These are phyloP conservation scores for Trachythela sp. DNA, from an alignment of 64 coral and sea anemone genomes.

Conservation along the genomic window DNA sequence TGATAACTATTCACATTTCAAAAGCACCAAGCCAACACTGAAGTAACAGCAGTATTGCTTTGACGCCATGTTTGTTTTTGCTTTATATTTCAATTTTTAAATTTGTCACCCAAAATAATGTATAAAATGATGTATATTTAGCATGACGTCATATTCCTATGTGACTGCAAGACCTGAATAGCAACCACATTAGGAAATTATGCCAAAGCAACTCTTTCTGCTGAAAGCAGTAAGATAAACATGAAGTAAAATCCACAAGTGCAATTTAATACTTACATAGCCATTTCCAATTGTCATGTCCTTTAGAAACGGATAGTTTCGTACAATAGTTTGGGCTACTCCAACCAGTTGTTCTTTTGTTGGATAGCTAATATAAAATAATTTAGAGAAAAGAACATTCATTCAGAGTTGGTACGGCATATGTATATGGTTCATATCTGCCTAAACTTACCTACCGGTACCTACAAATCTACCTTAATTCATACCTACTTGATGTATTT, in stretches of 20 bases:
- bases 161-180: not conserved
- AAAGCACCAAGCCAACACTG: too few species aligned
- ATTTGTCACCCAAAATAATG: too few species aligned
- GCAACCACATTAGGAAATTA: not conserved
- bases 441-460: too few species aligned
- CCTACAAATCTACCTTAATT: too few species aligned
- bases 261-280: slow-evolving; percentile 52
- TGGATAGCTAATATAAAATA: slow-evolving; percentile 44
- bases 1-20: too few species aligned
- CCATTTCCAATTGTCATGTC: slow-evolving; percentile 53
- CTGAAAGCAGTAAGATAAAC: not conserved
- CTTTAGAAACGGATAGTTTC: slow-evolving; percentile 46
- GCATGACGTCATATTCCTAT: too few species aligned
- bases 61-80: too few species aligned
- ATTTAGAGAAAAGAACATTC: not conserved
- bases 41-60: too few species aligned
- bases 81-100: too few species aligned
- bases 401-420: not conserved
- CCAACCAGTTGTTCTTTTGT: slow-evolving; percentile 42
- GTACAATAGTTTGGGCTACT: slow-evolving; percentile 33
- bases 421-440: too few species aligned
- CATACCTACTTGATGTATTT: not conserved
- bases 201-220: not conserved
- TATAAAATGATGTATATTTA: too few species aligned
- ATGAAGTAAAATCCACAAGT: not conserved